phyloP scores from a whole-genome alignment of 2,888 invertebrate species.

The Drosophila setosimentum region DNA sequence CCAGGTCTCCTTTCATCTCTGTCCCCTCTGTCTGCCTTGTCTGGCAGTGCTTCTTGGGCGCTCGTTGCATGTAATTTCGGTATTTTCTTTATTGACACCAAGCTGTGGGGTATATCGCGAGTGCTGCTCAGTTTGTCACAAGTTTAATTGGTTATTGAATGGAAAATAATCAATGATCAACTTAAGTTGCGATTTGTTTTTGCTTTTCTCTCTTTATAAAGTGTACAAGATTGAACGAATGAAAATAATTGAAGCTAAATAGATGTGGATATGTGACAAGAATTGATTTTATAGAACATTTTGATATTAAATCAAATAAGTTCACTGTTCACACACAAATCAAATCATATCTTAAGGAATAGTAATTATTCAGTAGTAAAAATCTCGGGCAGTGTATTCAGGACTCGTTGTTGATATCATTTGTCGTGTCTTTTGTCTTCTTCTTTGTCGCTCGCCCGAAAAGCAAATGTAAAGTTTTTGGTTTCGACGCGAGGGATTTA shows the following conservation, averaged over 20 bases:
- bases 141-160: neutral
- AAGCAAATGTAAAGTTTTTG: slow-evolving; percentile 70
- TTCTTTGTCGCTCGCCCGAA: slow-evolving; percentile 54
- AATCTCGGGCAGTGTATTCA: slow-evolving; percentile 15
- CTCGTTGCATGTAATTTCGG: slow-evolving; percentile 55
- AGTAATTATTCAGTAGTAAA: neutral
- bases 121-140: neutral
- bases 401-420: neutral
- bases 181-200: neutral
- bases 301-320: neutral
- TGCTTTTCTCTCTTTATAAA: neutral
- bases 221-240: neutral
- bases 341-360: neutral
- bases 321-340: neutral
- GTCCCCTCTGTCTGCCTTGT: slow-evolving; percentile 13
- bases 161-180: neutral
- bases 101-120: neutral
- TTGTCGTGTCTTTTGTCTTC: slow-evolving; percentile 26
- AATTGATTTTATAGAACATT: neutral
- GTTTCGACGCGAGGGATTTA: slow-evolving; percentile 70
- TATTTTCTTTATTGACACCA: slow-evolving; percentile 47
- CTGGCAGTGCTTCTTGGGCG: slow-evolving; percentile 30
- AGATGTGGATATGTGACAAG: neutral
- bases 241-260: neutral
- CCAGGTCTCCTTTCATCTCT: neutral